Conservation (phyloP, 2,797 vertebrate species). For the Tachyglossus aculeatus region DNA sequence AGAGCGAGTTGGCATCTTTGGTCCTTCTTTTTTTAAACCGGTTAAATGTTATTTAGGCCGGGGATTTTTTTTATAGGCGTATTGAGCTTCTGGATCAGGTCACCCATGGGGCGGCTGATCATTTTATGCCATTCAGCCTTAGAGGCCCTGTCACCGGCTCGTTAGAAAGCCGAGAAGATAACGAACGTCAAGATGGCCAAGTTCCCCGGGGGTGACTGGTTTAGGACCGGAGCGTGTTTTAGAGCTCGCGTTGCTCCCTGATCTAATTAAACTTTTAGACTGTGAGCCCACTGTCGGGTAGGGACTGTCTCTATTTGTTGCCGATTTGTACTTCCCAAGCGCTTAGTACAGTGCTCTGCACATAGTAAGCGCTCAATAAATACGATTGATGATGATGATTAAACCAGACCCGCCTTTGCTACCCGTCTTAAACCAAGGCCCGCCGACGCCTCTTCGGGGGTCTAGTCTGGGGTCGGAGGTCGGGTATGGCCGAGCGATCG, state of each 20-base stretch:
- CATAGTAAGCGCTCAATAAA: no score
- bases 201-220: conserved; percentile 69
- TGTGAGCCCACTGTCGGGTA: no score
- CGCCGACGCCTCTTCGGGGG: no score
- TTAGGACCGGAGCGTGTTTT: conserved; percentile 67
- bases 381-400: no score
- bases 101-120: conserved; percentile 64
- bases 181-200: conserved; percentile 71
- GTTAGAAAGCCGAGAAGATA: conserved; percentile 72
- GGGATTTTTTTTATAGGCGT: conserved; percentile 63
- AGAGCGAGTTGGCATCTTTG: conserved; percentile 49
- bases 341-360: no score
- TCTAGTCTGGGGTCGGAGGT: no score
- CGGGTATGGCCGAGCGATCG: no score
- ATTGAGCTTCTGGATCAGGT: conserved; percentile 64
- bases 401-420: no score
- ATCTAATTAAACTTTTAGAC: conserved; percentile 81
- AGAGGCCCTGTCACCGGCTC: conserved; percentile 67
- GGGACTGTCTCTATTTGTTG: no score
- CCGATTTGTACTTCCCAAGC: no score
- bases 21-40: conserved; percentile 60
- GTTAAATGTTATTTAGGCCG: conserved; percentile 55
- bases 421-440: no score
- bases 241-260: conserved; percentile 70
- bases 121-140: conserved; percentile 64